These are phyloP conservation scores for Prunella strophiata DNA, from an alignment of 2,797 vertebrate genomes.

Conservation along the genomic window DNA sequence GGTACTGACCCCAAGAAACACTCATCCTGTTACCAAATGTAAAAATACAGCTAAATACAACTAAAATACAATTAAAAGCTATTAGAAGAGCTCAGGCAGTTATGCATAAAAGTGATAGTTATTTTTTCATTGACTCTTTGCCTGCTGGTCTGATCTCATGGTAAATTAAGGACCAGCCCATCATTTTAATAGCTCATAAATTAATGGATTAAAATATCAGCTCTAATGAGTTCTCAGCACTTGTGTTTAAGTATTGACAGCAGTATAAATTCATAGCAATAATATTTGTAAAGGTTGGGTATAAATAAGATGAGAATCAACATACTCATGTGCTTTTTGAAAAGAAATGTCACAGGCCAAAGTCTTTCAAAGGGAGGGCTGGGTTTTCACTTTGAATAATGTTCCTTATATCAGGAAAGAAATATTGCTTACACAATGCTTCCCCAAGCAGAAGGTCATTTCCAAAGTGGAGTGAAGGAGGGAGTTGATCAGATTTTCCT, in stretches of 20 bases:
- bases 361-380: not conserved
- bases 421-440: constrained; percentile 6
- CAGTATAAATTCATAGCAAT: not conserved
- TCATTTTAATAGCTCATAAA: not conserved
- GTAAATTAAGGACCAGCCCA: not conserved
- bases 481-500: constrained; percentile 23
- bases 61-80: not conserved
- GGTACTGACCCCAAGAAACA: not conserved
- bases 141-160: not conserved
- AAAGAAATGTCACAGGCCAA: not conserved
- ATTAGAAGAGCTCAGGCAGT: not conserved
- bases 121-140: not conserved
- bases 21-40: not conserved
- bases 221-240: not conserved
- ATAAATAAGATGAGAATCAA: not conserved
- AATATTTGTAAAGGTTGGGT: not conserved
- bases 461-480: not conserved
- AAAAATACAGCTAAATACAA: not conserved
- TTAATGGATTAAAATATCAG: not conserved
- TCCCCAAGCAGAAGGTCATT: constrained; percentile 19
- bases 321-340: not conserved
- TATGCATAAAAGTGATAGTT: not conserved
- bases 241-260: not conserved
- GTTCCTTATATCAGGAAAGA: not conserved
- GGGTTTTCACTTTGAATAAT: not conserved